Percentiles rank a stretch among this genome's conserved stretches.
Conservation (phyloP, 2,113 vertebrate genomes). For the Nycticebus coucang region DNA sequence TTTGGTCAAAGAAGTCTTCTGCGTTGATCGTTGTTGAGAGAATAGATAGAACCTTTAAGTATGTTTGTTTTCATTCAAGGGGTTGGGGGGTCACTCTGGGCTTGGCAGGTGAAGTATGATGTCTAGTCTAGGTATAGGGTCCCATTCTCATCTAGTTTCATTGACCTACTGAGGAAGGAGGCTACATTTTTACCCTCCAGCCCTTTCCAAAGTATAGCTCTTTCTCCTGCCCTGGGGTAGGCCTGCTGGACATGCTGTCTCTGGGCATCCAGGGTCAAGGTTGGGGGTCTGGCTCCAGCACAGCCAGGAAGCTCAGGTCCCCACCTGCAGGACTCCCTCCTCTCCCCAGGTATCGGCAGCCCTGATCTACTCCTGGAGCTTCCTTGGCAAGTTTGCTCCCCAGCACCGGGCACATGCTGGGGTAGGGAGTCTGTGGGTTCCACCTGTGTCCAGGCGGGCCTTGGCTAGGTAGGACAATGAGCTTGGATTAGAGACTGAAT, state of each 20-base stretch:
- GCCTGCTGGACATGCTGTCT: background rate
- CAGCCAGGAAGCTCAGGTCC: background rate
- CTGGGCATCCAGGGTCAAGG: background rate
- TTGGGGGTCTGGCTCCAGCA: background rate
- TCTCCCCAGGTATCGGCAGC: background rate
- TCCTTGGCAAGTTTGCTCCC: background rate
- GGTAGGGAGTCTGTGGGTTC: background rate
- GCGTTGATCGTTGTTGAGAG: background rate
- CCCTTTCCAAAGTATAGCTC: background rate
- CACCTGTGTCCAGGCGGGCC: background rate
- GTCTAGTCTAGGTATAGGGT: background rate
- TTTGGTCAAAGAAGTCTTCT: background rate
- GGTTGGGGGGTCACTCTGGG: fast-evolving
- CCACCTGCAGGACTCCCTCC: background rate
- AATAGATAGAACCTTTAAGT: background rate
- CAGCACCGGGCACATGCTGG: background rate
- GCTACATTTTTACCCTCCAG: background rate
- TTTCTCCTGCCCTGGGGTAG: too few relatives aligned
- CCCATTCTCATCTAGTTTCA: background rate
- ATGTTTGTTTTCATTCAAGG: background rate
- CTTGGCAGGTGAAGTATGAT: background rate
- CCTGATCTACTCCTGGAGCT: background rate
- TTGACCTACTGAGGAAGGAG: background rate
- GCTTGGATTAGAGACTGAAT: background rate
- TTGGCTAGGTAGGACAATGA: background rate